Conservation (phyloP, 1,140 invertebrate genomes). For the Planococcus citri region DNA sequence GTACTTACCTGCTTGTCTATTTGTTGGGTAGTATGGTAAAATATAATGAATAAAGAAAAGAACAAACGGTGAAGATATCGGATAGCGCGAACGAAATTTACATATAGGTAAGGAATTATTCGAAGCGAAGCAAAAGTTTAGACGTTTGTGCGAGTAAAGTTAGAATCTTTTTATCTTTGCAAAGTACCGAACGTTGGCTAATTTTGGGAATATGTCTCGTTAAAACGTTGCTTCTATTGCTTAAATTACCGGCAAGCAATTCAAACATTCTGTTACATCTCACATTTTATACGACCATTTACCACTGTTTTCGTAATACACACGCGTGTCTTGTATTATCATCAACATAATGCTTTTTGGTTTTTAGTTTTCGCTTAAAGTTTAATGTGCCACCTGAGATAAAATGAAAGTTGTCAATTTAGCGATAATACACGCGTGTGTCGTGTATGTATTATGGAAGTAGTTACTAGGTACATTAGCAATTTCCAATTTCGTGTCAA, state of each 20-base stretch:
- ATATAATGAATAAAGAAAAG: not conserved
- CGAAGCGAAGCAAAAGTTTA: not conserved
- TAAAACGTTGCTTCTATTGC: not conserved
- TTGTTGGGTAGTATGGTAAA: not conserved
- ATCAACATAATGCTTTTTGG: not conserved
- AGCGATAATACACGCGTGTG: not conserved
- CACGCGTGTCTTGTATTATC: not conserved
- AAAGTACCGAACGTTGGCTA: not conserved
- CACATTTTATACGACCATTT: not conserved
- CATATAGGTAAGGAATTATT: not conserved
- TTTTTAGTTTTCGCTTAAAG: not conserved
- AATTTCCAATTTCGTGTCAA: too few relatives aligned
- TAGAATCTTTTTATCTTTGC: not conserved
- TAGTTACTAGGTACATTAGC: too few relatives aligned
- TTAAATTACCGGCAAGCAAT: constrained; percentile 3
- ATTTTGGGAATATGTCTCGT: not conserved
- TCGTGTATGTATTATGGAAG: too few relatives aligned
- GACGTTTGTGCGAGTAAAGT: not conserved
- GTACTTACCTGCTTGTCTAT: too few relatives aligned
- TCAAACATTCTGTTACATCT: not conserved
- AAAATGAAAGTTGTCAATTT: not conserved
- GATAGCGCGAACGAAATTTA: not conserved
- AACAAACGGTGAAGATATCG: too few relatives aligned
- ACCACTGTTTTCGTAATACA: not conserved
- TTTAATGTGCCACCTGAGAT: not conserved